Evolutionary conservation across 2,113 vertebrate species (phyloP).

Genomic region (Mus musculus): DNA sequence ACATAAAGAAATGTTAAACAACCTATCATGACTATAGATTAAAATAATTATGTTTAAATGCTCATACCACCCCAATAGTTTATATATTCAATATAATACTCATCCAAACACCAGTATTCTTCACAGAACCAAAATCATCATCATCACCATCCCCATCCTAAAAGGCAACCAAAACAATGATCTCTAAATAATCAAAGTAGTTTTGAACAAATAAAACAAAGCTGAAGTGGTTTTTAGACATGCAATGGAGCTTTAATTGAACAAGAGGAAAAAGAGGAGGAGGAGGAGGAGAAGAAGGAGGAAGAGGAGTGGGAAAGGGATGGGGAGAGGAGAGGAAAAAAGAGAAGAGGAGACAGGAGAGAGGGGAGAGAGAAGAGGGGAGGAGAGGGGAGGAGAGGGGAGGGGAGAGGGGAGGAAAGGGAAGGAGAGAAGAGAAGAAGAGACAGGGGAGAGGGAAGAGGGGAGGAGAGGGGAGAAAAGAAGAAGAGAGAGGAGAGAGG

Average conservation of each 20-base stretch:
- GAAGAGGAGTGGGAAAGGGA: no score
- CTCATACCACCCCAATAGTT: neutral
- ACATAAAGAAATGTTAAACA: neutral
- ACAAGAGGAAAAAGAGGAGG: neutral
- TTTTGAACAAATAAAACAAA: neutral
- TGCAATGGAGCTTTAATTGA: neutral
- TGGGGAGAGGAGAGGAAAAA: no score
- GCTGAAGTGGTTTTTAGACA: neutral
- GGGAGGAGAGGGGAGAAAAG: rapidly evolving
- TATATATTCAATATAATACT: neutral
- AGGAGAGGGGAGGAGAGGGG: no score
- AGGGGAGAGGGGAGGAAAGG: no score
- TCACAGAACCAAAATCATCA: neutral
- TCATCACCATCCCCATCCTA: no score
- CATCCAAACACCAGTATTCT: neutral
- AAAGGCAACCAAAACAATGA: neutral
- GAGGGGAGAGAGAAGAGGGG: rapidly evolving
- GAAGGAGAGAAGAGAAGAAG: no score
- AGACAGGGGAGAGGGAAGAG: no score
- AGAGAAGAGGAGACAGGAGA: no score
- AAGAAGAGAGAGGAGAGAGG: no score
- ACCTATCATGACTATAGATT: neutral
- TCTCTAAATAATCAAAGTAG: neutral
- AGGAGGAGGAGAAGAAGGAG: no score
- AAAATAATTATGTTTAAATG: neutral